Evolutionary conservation across 2,797 vertebrate genomes (phyloP), one percentile per base, ranked within the genome.

Genomic region (Melanotaenia nigrans): DNA sequence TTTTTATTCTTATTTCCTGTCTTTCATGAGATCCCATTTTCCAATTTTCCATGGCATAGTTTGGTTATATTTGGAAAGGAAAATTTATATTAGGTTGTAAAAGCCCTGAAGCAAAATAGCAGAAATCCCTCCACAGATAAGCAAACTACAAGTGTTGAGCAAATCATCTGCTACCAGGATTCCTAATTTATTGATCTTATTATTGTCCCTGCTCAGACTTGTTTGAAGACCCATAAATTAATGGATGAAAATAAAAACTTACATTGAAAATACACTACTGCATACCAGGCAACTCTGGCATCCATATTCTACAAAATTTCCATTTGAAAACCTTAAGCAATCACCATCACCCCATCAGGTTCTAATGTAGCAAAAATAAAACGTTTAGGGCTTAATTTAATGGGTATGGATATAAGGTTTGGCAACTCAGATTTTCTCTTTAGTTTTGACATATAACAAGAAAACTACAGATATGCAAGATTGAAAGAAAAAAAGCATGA

Each of bases 11-110:
- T 56, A 42, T 59, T 75, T 78, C 65, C 64, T 78, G 58, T 68
- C 40, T 47, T 74, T 76, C n/a, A 53, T 83, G 68, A 77, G 70
- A 68, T 49, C 59, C 65, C 68, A 78, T 82, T 68, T 77, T 83
- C 82, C 68, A 60, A 80, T 68, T 88, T 90, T 87, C 87, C 85
- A 85, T 86, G 60, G 78, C 74, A 83, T 55, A 54, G 67, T 55
- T 82, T 76, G 79, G 69, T 69, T 85, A 71, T 82, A 81, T 81
- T 81, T 84, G 61, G 62, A 70, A 82, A 49, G 47, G 66, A 80
- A 78, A 78, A 73, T 75, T 86, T 70, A 73, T 38, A 42, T 51
- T 30, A 83, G 75, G 69, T 61, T 28, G 11, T 83, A 74, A 80
- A 87, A 71, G 60, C 42, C 60, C 49, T 11, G 24, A 56, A 79